phyloP scores from a whole-genome alignment of 2,113 vertebrate genomes.

The Apodemus sylvaticus region DNA sequence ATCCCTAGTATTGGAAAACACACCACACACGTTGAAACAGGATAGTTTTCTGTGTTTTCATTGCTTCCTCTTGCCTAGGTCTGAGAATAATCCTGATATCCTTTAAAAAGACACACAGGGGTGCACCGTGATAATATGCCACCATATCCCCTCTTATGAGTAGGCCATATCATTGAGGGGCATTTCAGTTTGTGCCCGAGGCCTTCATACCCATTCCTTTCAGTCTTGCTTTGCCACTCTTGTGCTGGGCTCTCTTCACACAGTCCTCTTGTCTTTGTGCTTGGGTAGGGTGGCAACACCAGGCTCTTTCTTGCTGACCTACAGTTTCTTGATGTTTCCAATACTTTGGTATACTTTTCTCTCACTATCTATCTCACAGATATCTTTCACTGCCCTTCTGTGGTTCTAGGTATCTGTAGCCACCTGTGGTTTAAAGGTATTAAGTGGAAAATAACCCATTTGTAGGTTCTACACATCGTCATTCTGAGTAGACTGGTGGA shows the following conservation, averaged over 20 bases:
- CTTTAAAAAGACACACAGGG: neutral
- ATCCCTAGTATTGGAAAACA: neutral
- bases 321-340: neutral
- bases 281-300: too few relatives aligned
- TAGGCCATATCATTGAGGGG: neutral
- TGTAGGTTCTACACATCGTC: neutral
- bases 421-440: neutral
- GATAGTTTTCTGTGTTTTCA: slow-evolving; percentile 3
- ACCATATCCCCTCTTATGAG: neutral
- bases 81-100: neutral
- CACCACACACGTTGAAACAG: neutral
- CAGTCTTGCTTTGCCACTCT: neutral
- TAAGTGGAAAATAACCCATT: neutral
- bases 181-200: neutral
- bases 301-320: neutral
- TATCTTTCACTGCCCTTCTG: too few relatives aligned
- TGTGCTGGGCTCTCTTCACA: neutral
- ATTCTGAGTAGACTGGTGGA: neutral
- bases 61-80: neutral
- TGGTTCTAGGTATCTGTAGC: neutral
- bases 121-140: neutral
- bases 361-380: too few relatives aligned
- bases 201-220: neutral
- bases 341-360: neutral
- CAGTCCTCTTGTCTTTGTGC: neutral